These are phyloP conservation scores for Sebastes itinus DNA, from an alignment of 2,797 vertebrate species.

Conservation along the genomic window DNA sequence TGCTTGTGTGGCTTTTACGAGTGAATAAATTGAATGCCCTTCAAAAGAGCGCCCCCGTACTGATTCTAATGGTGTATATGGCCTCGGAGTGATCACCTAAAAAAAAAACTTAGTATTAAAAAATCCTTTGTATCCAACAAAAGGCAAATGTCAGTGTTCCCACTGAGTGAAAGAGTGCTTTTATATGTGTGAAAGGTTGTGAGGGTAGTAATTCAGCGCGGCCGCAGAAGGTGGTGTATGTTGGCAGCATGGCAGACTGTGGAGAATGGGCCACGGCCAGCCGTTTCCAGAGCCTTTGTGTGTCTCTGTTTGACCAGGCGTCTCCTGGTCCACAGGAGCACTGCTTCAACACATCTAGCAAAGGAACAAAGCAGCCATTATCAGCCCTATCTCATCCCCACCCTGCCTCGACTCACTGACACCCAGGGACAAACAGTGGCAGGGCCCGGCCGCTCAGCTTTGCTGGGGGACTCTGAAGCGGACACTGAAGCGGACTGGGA, in stretches of 20 bases:
- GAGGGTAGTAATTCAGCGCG: constrained; percentile 72
- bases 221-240: constrained; percentile 67
- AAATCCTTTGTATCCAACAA: constrained; percentile 73
- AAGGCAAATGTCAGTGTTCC: constrained; percentile 79
- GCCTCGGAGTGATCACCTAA: constrained; percentile 62
- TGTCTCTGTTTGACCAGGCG: constrained; percentile 83
- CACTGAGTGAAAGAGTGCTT: constrained; percentile 73
- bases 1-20: constrained; percentile 57
- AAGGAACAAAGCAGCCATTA: constrained; percentile 80
- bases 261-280: constrained; percentile 72
- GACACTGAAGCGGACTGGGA: constrained; percentile 73
- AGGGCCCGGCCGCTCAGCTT: constrained; percentile 50
- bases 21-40: constrained; percentile 64
- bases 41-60: constrained; percentile 53
- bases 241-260: constrained; percentile 73
- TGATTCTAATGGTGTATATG: constrained; percentile 56
- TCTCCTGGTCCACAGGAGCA: constrained; percentile 78
- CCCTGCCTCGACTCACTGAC: constrained; percentile 64
- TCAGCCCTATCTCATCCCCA: constrained; percentile 75
- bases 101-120: constrained; percentile 63
- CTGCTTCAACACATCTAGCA: constrained; percentile 68
- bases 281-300: constrained; percentile 76
- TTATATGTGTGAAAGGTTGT: constrained; percentile 79
- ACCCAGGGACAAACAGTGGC: constrained; percentile 72
- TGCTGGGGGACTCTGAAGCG: constrained; percentile 54